Evolutionary conservation across 2,797 vertebrate species (phyloP), one percentile per base, ranked within the genome.

Genomic region (Rhinichthys osculus): DNA sequence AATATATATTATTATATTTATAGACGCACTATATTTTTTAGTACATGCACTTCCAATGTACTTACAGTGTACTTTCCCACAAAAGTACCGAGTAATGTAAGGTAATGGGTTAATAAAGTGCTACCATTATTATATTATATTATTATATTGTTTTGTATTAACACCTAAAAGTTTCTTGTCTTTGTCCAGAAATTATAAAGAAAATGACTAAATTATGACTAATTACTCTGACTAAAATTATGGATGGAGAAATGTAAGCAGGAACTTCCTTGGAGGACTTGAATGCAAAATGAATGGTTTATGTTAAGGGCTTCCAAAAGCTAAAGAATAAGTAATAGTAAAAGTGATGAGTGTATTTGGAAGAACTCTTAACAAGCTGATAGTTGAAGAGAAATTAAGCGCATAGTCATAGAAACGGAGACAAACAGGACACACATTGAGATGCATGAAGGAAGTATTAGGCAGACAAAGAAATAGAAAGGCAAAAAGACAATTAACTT

Each of bases 401-500:
- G 33, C 23, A 33, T 67, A 40, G 11, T 47, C 16, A 40, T 54
- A 52, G 23, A 59, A 54, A 52, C 21, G 59, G 44, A 59, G 47
- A 62, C 40, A 54, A 69, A 62, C 44, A 54, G 9, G 30, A n/a
- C 19, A 9, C 17, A 47, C 23, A 62, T 21, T 62, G 71, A 52
- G 66, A 77, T 42, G 70, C 81, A 52, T 69, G 66, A 73, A 81
- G 10, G 33, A 82, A n/a, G 27, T 47, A 62, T 57, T 40, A 81
- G n/a, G 42, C n/a, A 84, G 44, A 82, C 27, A 62, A 30, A 54
- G n/a, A 64, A 21, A 72, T 70, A 80, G 62, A 81, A 40, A 86
- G n/a, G 57, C 50, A 81, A 67, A 84, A 59, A 54, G 76, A 88
- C 62, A 76, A 83, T 77, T 47, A 40, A 81, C 72, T 64, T 27